These are phyloP conservation scores for Strix uralensis DNA, from an alignment of 2,113 vertebrate species.

Conservation along the genomic window DNA sequence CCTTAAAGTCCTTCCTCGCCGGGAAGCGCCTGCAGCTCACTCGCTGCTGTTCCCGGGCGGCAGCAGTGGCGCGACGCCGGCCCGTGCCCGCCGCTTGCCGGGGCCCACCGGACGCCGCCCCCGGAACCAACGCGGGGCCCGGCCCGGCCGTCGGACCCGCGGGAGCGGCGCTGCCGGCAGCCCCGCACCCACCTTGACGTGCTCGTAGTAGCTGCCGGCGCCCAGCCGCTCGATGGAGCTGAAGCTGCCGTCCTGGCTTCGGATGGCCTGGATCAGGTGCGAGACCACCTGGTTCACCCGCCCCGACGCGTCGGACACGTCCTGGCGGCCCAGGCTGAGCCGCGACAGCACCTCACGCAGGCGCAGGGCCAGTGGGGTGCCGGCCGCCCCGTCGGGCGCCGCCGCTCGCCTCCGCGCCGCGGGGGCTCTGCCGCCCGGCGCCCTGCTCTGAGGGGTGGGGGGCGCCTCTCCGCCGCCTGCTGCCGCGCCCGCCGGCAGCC, in stretches of 20 bases:
- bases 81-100: too few species aligned
- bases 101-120: background rate
- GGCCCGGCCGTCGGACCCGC: background rate
- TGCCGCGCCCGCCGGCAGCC: background rate
- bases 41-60: too few species aligned
- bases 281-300: constrained; percentile 22
- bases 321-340: background rate
- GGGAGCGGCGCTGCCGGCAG: background rate
- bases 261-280: background rate
- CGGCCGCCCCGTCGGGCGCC: background rate
- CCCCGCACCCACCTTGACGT: constrained; percentile 66
- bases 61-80: background rate
- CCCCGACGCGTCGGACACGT: background rate
- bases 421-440: background rate
- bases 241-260: background rate
- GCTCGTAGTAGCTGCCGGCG: constrained; percentile 78
- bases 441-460: background rate
- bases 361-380: too few species aligned
- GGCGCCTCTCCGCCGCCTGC: background rate
- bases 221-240: background rate
- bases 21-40: background rate
- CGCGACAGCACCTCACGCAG: constrained; percentile 29
- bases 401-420: background rate
- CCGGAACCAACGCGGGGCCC: too few species aligned
- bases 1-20: background rate